Evolutionary conservation across 1,140 invertebrate species (phyloP), one percentile per base, ranked within the genome.

Genomic region (Lasioglossum baleicum): DNA sequence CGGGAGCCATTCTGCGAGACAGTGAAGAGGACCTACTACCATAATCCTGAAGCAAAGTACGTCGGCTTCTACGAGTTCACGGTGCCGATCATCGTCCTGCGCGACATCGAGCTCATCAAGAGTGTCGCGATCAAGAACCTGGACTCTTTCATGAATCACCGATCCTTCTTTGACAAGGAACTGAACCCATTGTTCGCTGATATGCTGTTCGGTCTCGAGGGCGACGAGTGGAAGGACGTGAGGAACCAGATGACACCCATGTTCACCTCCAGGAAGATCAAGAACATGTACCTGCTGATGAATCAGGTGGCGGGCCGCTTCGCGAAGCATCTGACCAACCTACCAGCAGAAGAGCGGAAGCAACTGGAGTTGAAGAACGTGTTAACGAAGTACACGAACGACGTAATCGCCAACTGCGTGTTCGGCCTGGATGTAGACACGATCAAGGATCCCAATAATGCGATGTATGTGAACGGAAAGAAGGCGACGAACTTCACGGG

Each of bases 401-500:
- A 96, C 83, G 94, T 95, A 6, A 95, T 95, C 42, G 94, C 94
- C 0, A 92, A 91, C 0, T 92, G 91, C 10, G 77, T 70, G 0
- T 86, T 81, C 4, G 83, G 83, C 0, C 42, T 81, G 2, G 48
- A 3, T 10, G 61, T 85, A 0, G 70, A 86, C 20, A 78, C 77
- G 11, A 91, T 94, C 22, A 90, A 90, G 31, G 91, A 95, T 3
- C 88, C 89, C 0, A 86, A 94, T 0, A 95, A 95, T 74, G 88
- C 93, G 22, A 95, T 95, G 79, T 95, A 93, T 66, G 70, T 82
- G 76, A 92, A 93, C 87, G 94, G 93, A 20, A 93, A 92, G 64
- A 42, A 87, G 42, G 42, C 80, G 6, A 81, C 83, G 0, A 58
- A 15, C 7, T 75, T 89, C 7, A 13, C 15, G 0, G 10, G 6